phyloP scores from a whole-genome alignment of 1,140 invertebrate genomes.

The Cyrtorhinus lividipennis region DNA sequence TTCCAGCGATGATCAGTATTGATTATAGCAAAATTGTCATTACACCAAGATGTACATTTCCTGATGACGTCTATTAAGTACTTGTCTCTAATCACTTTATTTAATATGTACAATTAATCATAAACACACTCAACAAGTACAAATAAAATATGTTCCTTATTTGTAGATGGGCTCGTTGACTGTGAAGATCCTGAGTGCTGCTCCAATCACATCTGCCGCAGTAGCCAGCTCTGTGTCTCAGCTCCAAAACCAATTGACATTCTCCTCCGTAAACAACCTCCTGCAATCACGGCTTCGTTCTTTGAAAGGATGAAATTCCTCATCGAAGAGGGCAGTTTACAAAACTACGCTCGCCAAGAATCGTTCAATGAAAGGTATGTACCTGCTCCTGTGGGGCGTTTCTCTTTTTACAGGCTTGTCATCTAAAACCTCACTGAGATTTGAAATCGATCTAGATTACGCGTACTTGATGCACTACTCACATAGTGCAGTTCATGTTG shows the following conservation, averaged over 20 bases:
- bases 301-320: slow-evolving; percentile 97
- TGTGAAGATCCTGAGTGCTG: slow-evolving; percentile 98
- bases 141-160: no score
- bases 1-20: neutral
- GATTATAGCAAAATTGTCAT: slow-evolving; percentile 16
- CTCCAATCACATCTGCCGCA: slow-evolving; percentile 58
- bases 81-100: no score
- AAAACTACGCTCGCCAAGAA: slow-evolving; percentile 86
- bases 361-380: slow-evolving; percentile 94
- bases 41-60: no score
- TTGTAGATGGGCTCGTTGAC: slow-evolving; percentile 82
- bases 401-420: slow-evolving; percentile 12
- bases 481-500: no score
- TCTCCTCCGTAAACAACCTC: slow-evolving; percentile 81
- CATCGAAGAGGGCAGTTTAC: slow-evolving; percentile 92
- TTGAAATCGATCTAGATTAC: no score
- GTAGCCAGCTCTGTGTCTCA: slow-evolving; percentile 75
- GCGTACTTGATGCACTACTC: no score
- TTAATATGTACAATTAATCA: no score
- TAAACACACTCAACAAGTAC: no score
- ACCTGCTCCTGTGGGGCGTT: neutral
- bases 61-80: no score
- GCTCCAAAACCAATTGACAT: slow-evolving; percentile 89
- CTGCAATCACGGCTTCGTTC: slow-evolving; percentile 90
- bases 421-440: no score